These are phyloP conservation scores for Hyposmocoma kahamanoa DNA, from an alignment of 1,140 invertebrate species.

Conservation along the genomic window DNA sequence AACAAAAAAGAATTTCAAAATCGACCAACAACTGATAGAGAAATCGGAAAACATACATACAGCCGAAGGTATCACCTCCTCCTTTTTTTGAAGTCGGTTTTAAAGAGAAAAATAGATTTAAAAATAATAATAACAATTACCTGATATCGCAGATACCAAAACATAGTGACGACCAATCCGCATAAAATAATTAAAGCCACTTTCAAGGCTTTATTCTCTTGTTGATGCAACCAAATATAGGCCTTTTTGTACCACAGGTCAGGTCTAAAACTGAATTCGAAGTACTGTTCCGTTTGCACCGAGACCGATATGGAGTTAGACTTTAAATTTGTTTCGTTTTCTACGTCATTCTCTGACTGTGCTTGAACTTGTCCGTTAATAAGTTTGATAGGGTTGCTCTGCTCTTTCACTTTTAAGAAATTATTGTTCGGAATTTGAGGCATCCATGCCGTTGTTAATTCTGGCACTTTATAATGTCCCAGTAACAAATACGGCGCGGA, in stretches of 20 bases:
- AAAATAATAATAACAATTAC: too few species aligned
- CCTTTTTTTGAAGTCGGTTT: too few species aligned
- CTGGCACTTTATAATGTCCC: conserved; percentile 89
- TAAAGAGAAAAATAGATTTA: too few species aligned
- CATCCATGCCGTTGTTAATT: conserved; percentile 66
- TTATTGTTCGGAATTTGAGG: conserved; percentile 49
- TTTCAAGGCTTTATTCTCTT: conserved; percentile 81
- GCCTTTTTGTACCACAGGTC: conserved; percentile 55
- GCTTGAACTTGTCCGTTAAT: conserved; percentile 55
- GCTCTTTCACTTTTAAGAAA: conserved; percentile 26
- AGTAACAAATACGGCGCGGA: conserved; percentile 70
- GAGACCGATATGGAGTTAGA: conserved; percentile 54
- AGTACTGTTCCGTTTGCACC: conserved; percentile 62
- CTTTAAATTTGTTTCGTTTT: conserved; percentile 63
- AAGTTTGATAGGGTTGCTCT: conserved; percentile 39
- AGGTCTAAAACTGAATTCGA: conserved; percentile 39
- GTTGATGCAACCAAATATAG: conserved; percentile 78
- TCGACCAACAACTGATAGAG: too few species aligned
- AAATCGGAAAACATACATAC: too few species aligned
- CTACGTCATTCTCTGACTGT: conserved; percentile 42
- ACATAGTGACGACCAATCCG: conserved; percentile 79
- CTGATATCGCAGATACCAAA: conserved; percentile 81
- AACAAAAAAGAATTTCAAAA: too few species aligned
- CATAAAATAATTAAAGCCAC: conserved; percentile 78
- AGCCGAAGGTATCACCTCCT: too few species aligned